Percentiles rank a stretch among this genome's conserved stretches.
Conservation (phyloP, 2,113 vertebrate species). For the Phoxinus phoxinus region DNA sequence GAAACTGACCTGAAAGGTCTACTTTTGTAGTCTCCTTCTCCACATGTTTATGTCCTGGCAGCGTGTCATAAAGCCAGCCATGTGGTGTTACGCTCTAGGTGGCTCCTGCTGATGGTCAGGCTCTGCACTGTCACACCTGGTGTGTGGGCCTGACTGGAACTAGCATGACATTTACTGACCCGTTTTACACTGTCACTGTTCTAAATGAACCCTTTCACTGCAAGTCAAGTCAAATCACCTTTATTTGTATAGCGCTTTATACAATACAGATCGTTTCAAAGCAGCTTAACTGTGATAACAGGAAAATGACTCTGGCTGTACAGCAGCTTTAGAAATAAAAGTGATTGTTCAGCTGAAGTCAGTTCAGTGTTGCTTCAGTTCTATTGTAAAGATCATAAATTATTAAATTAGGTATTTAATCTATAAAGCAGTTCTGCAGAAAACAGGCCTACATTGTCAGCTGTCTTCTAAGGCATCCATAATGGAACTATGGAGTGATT, state of each 20-base stretch:
- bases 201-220: neutral
- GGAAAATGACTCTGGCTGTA: too few species aligned
- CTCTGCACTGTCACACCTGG: constrained; percentile 37
- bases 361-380: too few species aligned
- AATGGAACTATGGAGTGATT: neutral
- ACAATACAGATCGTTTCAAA: too few species aligned
- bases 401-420: too few species aligned
- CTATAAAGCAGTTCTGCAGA: too few species aligned
- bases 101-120: constrained; percentile 47
- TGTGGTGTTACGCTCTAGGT: constrained; percentile 50
- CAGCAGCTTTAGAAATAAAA: too few species aligned
- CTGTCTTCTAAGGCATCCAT: neutral
- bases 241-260: too few species aligned
- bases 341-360: too few species aligned
- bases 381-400: too few species aligned
- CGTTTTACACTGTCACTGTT: neutral
- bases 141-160: neutral
- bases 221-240: too few species aligned
- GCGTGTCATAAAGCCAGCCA: constrained; percentile 47
- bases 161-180: neutral
- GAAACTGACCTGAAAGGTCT: constrained; percentile 6
- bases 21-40: neutral
- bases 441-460: neutral
- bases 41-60: constrained; percentile 38
- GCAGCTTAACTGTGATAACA: too few species aligned